A percentile compares a stretch with the other conserved stretches of the same genome.
Conservation (phyloP, 2,797 vertebrate species). For the Eptatretus atami region DNA sequence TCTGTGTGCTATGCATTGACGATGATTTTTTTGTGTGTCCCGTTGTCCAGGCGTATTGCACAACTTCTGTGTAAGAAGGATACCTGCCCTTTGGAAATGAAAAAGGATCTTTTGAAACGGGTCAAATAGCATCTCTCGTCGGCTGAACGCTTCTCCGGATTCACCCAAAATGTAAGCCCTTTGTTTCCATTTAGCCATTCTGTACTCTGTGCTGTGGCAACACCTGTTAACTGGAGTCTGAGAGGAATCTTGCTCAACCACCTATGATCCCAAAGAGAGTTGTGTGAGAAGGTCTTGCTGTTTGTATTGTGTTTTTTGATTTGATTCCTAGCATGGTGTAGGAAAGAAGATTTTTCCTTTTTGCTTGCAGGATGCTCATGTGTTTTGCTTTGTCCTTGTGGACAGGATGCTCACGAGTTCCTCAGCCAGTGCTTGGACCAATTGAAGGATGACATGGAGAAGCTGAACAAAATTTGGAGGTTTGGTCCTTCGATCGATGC, state of each 20-base stretch:
- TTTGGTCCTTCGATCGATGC: constrained; percentile 31
- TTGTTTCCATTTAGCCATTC: too few relatives aligned
- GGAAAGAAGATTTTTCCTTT: too few relatives aligned
- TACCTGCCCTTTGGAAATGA: constrained; percentile 51
- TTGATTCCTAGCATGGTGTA: too few relatives aligned
- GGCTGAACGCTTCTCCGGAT: constrained; percentile 85
- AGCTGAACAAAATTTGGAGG: constrained; percentile 65
- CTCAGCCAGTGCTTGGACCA: constrained; percentile 93
- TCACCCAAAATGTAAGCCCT: constrained; percentile 75
- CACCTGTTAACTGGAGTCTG: too few relatives aligned
- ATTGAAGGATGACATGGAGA: constrained; percentile 90
- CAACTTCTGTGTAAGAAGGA: constrained; percentile 82
- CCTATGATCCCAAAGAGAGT: too few relatives aligned
- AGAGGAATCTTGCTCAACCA: too few relatives aligned
- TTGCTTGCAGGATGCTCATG: too few relatives aligned
- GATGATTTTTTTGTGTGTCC: neutral
- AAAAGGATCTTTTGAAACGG: constrained; percentile 72
- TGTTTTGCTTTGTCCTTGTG: too few relatives aligned
- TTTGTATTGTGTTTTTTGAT: too few relatives aligned
- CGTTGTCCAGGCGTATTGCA: constrained; percentile 45
- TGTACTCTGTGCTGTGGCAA: too few relatives aligned
- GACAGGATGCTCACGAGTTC: constrained; percentile 84
- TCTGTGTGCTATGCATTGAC: neutral
- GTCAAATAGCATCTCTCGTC: constrained; percentile 92
- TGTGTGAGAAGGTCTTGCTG: too few relatives aligned